Evolutionary conservation across 1,140 invertebrate species (phyloP).

Genomic region (Zaprionus gabonicus): DNA sequence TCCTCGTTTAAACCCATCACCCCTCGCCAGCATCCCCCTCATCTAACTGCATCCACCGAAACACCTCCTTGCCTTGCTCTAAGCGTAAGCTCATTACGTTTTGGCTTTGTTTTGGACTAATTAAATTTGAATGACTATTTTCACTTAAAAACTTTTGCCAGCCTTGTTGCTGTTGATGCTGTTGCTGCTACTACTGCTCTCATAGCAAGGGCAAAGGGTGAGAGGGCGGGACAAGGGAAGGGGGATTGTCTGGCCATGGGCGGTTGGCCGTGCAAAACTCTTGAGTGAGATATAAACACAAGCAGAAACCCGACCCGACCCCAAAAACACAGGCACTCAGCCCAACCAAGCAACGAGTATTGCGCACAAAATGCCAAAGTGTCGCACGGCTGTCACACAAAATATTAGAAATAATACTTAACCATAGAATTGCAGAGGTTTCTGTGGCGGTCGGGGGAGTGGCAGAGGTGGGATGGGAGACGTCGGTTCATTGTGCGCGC

Average conservation of each 20-base stretch:
- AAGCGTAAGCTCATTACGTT: conserved; percentile 82
- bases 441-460: conserved; percentile 19
- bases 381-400: conserved; percentile 79
- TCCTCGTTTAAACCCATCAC: conserved; percentile 3
- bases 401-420: conserved; percentile 83
- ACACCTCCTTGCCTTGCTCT: conserved; percentile 28
- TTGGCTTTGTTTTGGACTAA: conserved; percentile 82
- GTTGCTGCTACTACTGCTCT: conserved; percentile 27
- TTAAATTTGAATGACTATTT: conserved; percentile 84
- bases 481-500: conserved; percentile 65
- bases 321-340: conserved; percentile 27
- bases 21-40: not conserved
- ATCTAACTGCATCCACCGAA: not conserved
- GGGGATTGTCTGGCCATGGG: conserved; percentile 47
- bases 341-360: conserved; percentile 7
- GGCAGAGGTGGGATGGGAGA: not conserved
- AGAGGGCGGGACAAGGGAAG: conserved; percentile 10
- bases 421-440: conserved; percentile 80
- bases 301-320: conserved; percentile 30
- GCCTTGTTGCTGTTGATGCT: conserved; percentile 38
- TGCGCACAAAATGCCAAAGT: conserved; percentile 69
- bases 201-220: not conserved
- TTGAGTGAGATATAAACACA: conserved; percentile 78
- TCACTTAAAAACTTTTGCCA: conserved; percentile 80
- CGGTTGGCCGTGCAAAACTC: conserved; percentile 48